Percentiles rank a stretch among this genome's conserved stretches.
Conservation (phyloP, 1,140 invertebrate species). For the Phymastichus coffea region DNA sequence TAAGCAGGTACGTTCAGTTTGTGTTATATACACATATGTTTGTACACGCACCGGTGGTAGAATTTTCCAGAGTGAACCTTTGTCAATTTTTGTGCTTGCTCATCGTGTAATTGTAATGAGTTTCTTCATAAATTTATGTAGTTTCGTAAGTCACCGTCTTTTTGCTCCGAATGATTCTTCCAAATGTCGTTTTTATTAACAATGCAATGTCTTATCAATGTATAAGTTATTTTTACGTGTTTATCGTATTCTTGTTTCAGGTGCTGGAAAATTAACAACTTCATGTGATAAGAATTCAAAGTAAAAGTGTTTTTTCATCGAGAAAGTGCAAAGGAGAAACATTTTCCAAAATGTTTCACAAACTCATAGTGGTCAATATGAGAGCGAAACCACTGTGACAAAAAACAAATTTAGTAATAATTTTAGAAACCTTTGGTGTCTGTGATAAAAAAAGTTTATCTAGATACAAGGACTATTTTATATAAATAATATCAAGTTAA, state of each 20-base stretch:
- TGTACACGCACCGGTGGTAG: too few relatives aligned
- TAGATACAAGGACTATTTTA: slow-evolving; percentile 5
- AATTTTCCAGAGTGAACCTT: too few relatives aligned
- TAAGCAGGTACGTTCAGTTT: too few relatives aligned
- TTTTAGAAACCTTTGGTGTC: slow-evolving; percentile 23
- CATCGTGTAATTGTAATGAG: too few relatives aligned
- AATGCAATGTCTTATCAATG: slow-evolving; percentile 1
- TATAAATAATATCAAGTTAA: neutral
- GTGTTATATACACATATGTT: too few relatives aligned
- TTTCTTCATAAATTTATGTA: too few relatives aligned
- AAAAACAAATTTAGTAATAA: neutral
- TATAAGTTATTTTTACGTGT: neutral
- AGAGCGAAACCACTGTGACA: slow-evolving; percentile 36
- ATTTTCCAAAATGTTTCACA: slow-evolving; percentile 2
- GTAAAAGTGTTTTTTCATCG: neutral
- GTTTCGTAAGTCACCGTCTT: too few relatives aligned
- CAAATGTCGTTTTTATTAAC: too few relatives aligned
- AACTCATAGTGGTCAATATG: slow-evolving; percentile 23
- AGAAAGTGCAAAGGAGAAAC: neutral
- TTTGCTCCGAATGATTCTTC: too few relatives aligned
- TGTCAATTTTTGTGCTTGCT: too few relatives aligned
- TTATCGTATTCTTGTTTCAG: slow-evolving; percentile 15
- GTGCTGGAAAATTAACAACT: slow-evolving; percentile 2
- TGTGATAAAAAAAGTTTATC: slow-evolving; percentile 16
- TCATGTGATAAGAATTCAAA: slow-evolving; percentile 4